phyloP scores from a whole-genome alignment of 1,140 invertebrate genomes.

The Drosophila funebris region DNA sequence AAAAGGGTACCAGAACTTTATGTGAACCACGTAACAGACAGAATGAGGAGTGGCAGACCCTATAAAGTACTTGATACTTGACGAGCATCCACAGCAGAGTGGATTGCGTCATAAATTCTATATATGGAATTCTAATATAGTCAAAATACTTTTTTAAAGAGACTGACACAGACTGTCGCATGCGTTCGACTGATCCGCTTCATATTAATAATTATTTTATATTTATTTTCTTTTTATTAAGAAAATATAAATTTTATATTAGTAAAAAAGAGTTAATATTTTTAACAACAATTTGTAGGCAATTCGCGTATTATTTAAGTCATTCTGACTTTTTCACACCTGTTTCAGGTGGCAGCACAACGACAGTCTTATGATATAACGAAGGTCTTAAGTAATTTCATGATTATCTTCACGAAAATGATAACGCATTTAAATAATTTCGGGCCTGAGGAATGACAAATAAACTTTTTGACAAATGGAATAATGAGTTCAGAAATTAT shows the following conservation, averaged over 20 bases:
- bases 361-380: constrained; percentile 67
- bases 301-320: neutral
- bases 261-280: neutral
- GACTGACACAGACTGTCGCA: too few relatives aligned
- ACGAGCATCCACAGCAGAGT: too few relatives aligned
- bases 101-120: too few relatives aligned
- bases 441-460: constrained; percentile 51
- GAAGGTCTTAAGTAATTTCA: constrained; percentile 71
- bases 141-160: too few relatives aligned
- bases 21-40: too few relatives aligned
- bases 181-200: too few relatives aligned
- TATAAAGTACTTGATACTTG: too few relatives aligned
- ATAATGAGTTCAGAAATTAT: constrained; percentile 74
- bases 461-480: constrained; percentile 69
- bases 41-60: too few relatives aligned
- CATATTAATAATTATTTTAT: too few relatives aligned
- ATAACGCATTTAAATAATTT: constrained; percentile 73
- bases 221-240: too few relatives aligned
- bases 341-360: constrained; percentile 16
- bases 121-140: too few relatives aligned
- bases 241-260: neutral
- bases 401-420: constrained; percentile 57
- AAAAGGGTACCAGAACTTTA: too few relatives aligned
- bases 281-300: neutral
- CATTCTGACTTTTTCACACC: constrained; percentile 12